Conservation (phyloP, 1,140 invertebrate genomes). For the Aphidius gifuensis region DNA sequence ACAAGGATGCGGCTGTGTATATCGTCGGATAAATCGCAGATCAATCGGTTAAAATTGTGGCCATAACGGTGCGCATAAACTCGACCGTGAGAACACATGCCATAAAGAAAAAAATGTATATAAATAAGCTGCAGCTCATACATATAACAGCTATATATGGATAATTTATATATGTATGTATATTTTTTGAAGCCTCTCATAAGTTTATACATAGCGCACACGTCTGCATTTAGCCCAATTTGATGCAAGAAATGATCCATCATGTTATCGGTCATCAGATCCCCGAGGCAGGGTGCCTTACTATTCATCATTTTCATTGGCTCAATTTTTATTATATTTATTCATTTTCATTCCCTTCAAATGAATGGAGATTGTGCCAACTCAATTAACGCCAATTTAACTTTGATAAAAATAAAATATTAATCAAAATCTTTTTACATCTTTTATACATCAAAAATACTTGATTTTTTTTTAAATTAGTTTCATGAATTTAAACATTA, state of each 20-base stretch:
- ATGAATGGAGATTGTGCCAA: slow-evolving; percentile 22
- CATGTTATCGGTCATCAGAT: slow-evolving; percentile 27
- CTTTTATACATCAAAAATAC: neutral
- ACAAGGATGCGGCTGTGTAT: neutral
- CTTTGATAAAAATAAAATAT: neutral
- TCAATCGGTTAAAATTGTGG: slow-evolving; percentile 17
- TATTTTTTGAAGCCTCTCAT: neutral
- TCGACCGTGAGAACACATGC: slow-evolving; percentile 24
- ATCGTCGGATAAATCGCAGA: slow-evolving; percentile 14
- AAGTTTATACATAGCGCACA: too few species aligned
- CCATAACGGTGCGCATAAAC: slow-evolving; percentile 26
- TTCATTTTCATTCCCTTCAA: slow-evolving; percentile 7
- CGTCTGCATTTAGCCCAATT: neutral
- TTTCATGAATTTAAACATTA: too few species aligned
- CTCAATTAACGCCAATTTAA: slow-evolving; percentile 30
- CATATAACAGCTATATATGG: slow-evolving; percentile 11
- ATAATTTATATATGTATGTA: slow-evolving; percentile 11
- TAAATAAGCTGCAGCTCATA: slow-evolving; percentile 15
- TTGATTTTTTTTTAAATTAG: too few species aligned
- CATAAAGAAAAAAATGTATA: slow-evolving; percentile 13
- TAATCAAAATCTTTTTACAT: neutral
- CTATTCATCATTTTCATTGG: too few species aligned
- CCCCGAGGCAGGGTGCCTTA: neutral
- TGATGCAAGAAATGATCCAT: neutral
- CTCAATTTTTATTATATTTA: slow-evolving; percentile 14